Base-by-base conservation (phyloP, 2,797 vertebrate species). In the Poeciliopsis turneri region DNA sequence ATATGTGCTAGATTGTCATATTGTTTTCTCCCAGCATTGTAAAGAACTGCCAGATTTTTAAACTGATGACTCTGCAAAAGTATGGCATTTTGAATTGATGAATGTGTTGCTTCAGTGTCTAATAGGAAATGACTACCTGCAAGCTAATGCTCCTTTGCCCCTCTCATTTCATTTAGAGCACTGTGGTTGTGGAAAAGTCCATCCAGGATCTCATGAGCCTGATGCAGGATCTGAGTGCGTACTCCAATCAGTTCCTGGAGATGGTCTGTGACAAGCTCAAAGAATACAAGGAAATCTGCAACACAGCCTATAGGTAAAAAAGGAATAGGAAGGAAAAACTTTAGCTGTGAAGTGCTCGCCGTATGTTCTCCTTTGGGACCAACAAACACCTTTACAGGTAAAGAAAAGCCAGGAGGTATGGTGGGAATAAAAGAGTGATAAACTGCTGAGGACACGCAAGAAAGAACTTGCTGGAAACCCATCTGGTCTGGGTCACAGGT, bases 201-300 rank as follows among this genome's bases (percentile, higher is more conserved):
- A 97, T 99, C 70, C 98, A 99, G 90, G 98, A 99, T 92, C 95
- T 99, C 74, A 96, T 98, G 97, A 97, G 94, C 88, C 95, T 99
- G 70, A 99, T 99, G 98, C 96, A 97, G 0, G 98, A 99, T 92
- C 86, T 99, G 90, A 99, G 98, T 5, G 96, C 98, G 0, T 99
- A 99, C 89, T 99, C 97, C 0, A 98, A 99, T 90, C 98, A 99
- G 94, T 99, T 99, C 93, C 97, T 99, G 70, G 96, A 97, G 95
- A 99, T 99, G 98, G 97, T 99, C 71, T 99, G 98, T 0, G 97
- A 98, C 93, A 99, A 99, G 76, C 97, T 99, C 1, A 98, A 99
- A 84, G 98, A 99, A 75, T 99, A 99, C 95, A 99, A 97, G 91
- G 97, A 98, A 79, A 98, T 97, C 87, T 98, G 98, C 93, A 95